Evolutionary conservation across 2,797 vertebrate genomes (phyloP), one percentile per base, ranked within the genome.

Genomic region (Falco naumanni): DNA sequence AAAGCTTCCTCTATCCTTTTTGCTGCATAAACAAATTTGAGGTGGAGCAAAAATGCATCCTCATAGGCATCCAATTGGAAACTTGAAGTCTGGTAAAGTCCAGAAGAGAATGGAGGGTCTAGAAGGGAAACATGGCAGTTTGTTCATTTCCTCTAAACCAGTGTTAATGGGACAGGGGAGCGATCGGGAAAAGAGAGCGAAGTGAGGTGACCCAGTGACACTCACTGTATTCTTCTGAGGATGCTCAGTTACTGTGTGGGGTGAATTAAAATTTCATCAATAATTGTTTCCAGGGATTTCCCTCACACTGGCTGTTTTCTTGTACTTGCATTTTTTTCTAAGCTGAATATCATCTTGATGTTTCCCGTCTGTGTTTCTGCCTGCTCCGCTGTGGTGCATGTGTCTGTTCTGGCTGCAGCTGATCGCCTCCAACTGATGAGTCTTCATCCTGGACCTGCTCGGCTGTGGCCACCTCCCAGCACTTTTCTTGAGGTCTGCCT

Each of bases 281-380:
- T 66, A 84, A 72, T 56, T 61, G 16, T 91, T 94, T 39, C 68
- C 51, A 61, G 66, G 47, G 70, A 64, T 81, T 90, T 92, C 47
- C 29, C n/a, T 86, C 37, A 80, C 64, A 63, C 54, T 93, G 65
- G 43, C 45, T 79, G 18, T 87, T 81, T 89, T 33, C 25, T 90
- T 59, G 22, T 53, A 57, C 31, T 75, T 89, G 50, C 41, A 71
- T 70, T 96, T 96, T 96, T 86, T 96, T 64, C 53, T 53, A 87
- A 60, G 48, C 63, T 87, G 80, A 87, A 56, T 94, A 59, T 79
- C 29, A 4, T 92, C 64, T 84, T 92, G 72, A 25, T 93, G 63
- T 74, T 96, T 96, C 77, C 68, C 87, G 64, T 43, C 70, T 29
- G 13, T 89, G 47, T 93, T 95, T 69, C 50, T 95, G 83, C 63